Evolutionary conservation across 2,797 vertebrate genomes (phyloP), one percentile per base, ranked within the genome.

Genomic region (Chaunax sp.): DNA sequence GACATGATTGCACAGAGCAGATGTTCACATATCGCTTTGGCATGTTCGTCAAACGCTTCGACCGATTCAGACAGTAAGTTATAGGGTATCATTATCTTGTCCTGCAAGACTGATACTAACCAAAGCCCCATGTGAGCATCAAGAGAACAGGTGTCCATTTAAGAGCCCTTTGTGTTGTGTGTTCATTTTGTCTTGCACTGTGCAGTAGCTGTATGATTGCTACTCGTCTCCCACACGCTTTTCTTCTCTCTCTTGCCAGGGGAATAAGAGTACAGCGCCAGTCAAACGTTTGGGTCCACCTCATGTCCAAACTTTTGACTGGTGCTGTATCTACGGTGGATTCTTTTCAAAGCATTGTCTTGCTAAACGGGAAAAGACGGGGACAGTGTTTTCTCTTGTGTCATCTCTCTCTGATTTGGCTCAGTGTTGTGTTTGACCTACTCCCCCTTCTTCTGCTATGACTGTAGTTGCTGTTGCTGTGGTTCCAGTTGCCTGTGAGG

Each of bases 141-240:
- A 66, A 70, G 73, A 78, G 86, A 63, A 81, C 84, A 65, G 86
- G 64, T 78, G 85, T 94, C 85, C 81, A 55, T 84, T 80, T 79
- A 88, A 91, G 88, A 94, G 93, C 94, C 94, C 94, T 94, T 94
- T 83, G 71, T 82, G 85, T 82, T 70, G 76, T 87, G 87, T 90
- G 69, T 86, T 82, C 55, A 49, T 72, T n/a, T 75, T 82, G 66
- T 80, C 64, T 64, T 64, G 76, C 67, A 62, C 60, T 75, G 75
- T 83, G 88, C 88, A 88, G 75, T 70, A 69, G 77, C 76, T 74
- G 69, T 72, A 71, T 74, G 76, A 76, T 75, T 58, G 77, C 83
- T 80, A 72, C 55, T 77, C 38, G 63, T 76, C 68, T 81, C 81
- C 86, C 66, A 72, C 84, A 72, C 82, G 43, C 53, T 57, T 85